Conservation (phyloP, 2,797 vertebrate species). For the Tolypeutes matacus region DNA sequence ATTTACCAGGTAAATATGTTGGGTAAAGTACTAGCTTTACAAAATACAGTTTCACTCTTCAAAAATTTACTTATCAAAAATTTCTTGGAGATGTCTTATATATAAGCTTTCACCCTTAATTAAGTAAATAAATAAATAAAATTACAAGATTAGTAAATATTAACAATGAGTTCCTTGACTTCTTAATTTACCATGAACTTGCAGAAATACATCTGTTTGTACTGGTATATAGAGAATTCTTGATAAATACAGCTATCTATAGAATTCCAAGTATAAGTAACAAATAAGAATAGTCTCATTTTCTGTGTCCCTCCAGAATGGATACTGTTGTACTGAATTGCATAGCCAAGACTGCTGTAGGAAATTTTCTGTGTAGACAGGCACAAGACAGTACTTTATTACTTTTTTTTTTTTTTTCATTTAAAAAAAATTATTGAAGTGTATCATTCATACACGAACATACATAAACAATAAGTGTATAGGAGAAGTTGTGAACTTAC, state of each 20-base stretch:
- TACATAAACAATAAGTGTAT: too few species aligned
- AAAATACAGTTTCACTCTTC: background rate
- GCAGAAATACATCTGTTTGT: background rate
- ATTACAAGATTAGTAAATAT: background rate
- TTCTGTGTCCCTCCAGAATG: accelerated
- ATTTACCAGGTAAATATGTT: background rate
- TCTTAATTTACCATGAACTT: background rate
- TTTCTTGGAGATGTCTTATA: background rate
- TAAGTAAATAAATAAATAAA: background rate
- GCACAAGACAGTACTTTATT: too few species aligned
- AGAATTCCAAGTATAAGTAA: background rate
- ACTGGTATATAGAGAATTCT: background rate
- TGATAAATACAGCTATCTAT: background rate
- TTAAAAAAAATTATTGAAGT: too few species aligned
- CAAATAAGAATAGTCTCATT: background rate
- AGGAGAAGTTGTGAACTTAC: too few species aligned
- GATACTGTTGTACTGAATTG: background rate
- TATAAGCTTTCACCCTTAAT: background rate
- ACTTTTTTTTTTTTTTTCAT: too few species aligned
- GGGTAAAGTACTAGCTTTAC: background rate
- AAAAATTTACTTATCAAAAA: background rate
- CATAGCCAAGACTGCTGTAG: background rate
- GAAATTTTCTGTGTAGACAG: background rate
- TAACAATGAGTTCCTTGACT: background rate
- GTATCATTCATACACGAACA: too few species aligned